These are phyloP conservation scores for Onchidella celtica DNA, from an alignment of 2,888 invertebrate genomes.

Conservation along the genomic window DNA sequence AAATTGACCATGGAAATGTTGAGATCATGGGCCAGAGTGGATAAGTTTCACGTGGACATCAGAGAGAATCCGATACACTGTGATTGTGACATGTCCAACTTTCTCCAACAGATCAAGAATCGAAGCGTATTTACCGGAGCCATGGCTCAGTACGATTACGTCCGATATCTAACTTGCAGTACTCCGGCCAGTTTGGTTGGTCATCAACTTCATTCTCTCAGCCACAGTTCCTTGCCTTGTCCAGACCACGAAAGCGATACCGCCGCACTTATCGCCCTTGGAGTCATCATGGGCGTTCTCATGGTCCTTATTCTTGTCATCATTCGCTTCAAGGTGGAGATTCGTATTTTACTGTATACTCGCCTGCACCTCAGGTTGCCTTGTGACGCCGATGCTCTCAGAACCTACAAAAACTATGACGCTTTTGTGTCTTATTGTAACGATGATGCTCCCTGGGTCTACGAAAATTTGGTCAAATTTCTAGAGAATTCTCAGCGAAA, in stretches of 20 bases:
- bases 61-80: conserved; percentile 65
- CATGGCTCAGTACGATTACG: conserved; percentile 51
- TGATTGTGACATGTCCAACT: conserved; percentile 53
- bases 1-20: conserved; percentile 56
- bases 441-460: conserved; percentile 92
- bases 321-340: conserved; percentile 51
- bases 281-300: conserved; percentile 34
- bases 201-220: conserved; percentile 49
- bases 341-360: conserved; percentile 65
- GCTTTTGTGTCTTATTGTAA: conserved; percentile 94
- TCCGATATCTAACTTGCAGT: conserved; percentile 55
- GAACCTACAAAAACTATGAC: conserved; percentile 83
- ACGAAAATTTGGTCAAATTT: conserved; percentile 89
- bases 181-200: conserved; percentile 54
- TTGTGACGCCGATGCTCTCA: conserved; percentile 51
- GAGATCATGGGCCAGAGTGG: conserved; percentile 53
- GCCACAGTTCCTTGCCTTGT: conserved; percentile 44
- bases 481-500: conserved; percentile 84
- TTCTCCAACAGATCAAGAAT: conserved; percentile 27
- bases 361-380: conserved; percentile 70
- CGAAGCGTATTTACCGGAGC: conserved; percentile 17
- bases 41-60: conserved; percentile 61
- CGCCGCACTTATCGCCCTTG: conserved; percentile 36
- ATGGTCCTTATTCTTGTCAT: conserved; percentile 42
- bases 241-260: neutral